These are phyloP conservation scores for Mormyrops attenuatus DNA, from an alignment of 2,797 vertebrate genomes.

Conservation along the genomic window DNA sequence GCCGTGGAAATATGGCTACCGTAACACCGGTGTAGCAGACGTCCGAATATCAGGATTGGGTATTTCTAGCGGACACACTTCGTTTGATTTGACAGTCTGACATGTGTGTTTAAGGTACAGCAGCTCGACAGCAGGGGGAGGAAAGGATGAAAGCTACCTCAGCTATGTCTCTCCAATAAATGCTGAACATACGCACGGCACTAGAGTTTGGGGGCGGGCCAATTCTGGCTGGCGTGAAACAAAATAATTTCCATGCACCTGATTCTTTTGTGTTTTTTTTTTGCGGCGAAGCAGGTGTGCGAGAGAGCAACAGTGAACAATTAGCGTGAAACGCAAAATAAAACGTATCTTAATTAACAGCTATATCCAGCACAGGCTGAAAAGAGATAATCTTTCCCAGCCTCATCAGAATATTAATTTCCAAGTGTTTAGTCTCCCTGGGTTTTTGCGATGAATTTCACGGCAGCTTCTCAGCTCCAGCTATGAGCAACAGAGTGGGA, in stretches of 20 bases:
- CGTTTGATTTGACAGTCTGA: not conserved
- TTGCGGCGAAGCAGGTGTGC: not conserved
- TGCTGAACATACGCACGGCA: not conserved
- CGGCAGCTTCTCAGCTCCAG: not conserved
- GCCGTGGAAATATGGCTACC: constrained; percentile 54
- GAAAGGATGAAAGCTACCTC: not conserved
- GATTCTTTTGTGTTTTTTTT: not conserved
- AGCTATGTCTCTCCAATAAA: not conserved
- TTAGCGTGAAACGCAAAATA: not conserved
- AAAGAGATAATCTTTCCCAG: constrained; percentile 1
- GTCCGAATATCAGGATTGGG: constrained; percentile 35
- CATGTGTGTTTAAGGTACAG: not conserved
- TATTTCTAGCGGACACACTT: not conserved
- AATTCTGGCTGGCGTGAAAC: not conserved
- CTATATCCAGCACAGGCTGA: not conserved
- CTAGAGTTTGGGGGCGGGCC: not conserved
- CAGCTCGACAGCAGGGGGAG: not conserved
- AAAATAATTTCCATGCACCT: not conserved
- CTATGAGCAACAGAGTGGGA: not conserved
- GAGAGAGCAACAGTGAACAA: not conserved
- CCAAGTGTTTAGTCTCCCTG: not conserved
- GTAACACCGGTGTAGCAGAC: constrained; percentile 51
- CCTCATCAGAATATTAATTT: not conserved
- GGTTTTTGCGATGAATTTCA: not conserved
- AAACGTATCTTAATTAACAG: not conserved